Conservation (phyloP, 2,888 invertebrate species). For the Girardia tigrina region DNA sequence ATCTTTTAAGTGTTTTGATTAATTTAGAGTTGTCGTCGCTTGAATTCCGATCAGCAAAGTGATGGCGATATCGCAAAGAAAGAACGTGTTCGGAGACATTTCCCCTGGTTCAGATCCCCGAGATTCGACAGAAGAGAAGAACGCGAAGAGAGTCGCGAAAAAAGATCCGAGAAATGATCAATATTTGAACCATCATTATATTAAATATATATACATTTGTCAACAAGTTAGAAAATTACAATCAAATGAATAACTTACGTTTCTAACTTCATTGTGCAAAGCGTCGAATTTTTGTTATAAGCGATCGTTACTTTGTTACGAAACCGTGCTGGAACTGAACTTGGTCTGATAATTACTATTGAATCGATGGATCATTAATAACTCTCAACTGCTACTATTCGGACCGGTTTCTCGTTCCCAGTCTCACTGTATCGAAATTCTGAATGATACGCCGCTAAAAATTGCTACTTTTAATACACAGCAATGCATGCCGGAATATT, state of each 20-base stretch:
- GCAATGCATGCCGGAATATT: slow-evolving; percentile 9
- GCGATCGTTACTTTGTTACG: slow-evolving; percentile 23
- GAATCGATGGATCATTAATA: slow-evolving; percentile 23
- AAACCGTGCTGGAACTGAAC: slow-evolving; percentile 19
- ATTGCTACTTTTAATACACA: slow-evolving; percentile 23
- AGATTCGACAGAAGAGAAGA: too few species aligned
- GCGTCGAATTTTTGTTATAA: slow-evolving; percentile 14
- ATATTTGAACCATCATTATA: too few species aligned
- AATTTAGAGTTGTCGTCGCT: too few species aligned
- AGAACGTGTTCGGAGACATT: too few species aligned
- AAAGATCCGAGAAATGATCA: too few species aligned
- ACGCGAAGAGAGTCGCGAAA: too few species aligned
- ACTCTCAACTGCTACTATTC: slow-evolving; percentile 23
- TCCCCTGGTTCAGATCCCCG: too few species aligned
- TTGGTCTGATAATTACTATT: slow-evolving; percentile 19
- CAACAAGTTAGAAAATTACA: neutral
- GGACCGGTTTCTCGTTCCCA: slow-evolving; percentile 16
- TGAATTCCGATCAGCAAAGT: too few species aligned
- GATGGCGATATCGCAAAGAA: too few species aligned
- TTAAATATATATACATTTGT: too few species aligned
- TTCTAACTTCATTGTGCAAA: slow-evolving; percentile 8
- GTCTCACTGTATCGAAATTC: neutral
- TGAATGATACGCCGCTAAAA: slow-evolving; percentile 19
- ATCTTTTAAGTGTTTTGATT: too few species aligned
- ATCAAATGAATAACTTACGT: slow-evolving; percentile 23